Conservation (phyloP, 2,888 invertebrate genomes). For the Lumbricus terrestris region DNA sequence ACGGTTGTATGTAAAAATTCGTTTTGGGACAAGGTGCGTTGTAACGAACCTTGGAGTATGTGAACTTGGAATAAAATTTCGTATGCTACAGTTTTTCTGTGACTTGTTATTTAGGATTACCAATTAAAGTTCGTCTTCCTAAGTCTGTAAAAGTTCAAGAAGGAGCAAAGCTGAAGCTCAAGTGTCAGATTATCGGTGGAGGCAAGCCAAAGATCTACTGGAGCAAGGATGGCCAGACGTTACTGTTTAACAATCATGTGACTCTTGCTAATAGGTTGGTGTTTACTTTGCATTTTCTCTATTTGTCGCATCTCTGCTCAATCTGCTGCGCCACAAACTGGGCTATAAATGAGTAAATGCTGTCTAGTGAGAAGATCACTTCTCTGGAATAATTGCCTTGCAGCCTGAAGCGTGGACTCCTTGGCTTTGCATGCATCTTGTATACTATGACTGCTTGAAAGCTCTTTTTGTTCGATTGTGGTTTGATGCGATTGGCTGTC, state of each 20-base stretch:
- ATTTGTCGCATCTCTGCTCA: not conserved
- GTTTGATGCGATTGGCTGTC: no score
- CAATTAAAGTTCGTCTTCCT: constrained; percentile 11
- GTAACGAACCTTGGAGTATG: no score
- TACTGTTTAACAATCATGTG: not conserved
- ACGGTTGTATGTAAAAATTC: no score
- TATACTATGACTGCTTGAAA: no score
- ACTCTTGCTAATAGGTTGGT: not conserved
- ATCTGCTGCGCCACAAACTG: not conserved
- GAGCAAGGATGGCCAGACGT: not conserved
- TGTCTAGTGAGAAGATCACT: not conserved
- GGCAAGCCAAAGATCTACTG: not conserved
- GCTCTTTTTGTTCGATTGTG: no score
- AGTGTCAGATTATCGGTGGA: not conserved
- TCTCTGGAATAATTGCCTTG: no score
- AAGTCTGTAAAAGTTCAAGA: not conserved
- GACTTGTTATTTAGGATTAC: not conserved
- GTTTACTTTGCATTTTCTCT: not conserved
- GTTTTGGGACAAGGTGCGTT: no score
- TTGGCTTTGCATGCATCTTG: no score
- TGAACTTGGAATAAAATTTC: no score
- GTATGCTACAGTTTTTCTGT: no score
- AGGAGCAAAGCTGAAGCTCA: constrained; percentile 5
- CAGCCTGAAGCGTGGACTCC: no score
- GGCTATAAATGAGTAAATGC: not conserved